Conservation (phyloP, 2,888 invertebrate genomes). For the Drosophila macrospina region DNA sequence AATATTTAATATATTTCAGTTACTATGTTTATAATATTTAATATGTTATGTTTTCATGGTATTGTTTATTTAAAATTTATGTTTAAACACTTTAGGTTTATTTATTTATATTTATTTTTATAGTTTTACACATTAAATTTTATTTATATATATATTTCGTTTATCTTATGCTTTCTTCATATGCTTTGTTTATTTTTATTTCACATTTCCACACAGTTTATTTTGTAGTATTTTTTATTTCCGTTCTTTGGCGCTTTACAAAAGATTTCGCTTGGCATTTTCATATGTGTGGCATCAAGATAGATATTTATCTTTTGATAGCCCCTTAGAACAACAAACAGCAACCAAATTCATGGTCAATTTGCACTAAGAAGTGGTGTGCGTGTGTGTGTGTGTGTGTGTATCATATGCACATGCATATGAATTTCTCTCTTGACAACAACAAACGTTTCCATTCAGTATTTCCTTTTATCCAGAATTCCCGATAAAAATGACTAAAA, state of each 20-base stretch:
- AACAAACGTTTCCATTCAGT: constrained; percentile 71
- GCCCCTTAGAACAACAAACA: constrained; percentile 39
- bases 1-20: not conserved
- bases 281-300: constrained; percentile 36
- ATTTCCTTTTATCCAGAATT: constrained; percentile 69
- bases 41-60: not conserved
- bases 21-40: not conserved
- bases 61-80: not conserved
- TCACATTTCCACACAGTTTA: constrained; percentile 29
- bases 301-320: constrained; percentile 21
- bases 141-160: not conserved
- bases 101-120: not conserved
- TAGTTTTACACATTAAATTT: not conserved
- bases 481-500: constrained; percentile 51
- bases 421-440: constrained; percentile 30
- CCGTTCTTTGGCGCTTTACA: constrained; percentile 11
- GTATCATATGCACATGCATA: constrained; percentile 36
- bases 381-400: constrained; percentile 11
- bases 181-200: constrained; percentile 23
- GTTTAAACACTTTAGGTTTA: not conserved
- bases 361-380: constrained; percentile 50
- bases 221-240: constrained; percentile 27
- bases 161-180: not conserved
- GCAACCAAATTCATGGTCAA: constrained; percentile 69
- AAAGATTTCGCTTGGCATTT: constrained; percentile 27